Conservation (phyloP, 64 coral and sea anemone genomes). For the Trachythela sp. region DNA sequence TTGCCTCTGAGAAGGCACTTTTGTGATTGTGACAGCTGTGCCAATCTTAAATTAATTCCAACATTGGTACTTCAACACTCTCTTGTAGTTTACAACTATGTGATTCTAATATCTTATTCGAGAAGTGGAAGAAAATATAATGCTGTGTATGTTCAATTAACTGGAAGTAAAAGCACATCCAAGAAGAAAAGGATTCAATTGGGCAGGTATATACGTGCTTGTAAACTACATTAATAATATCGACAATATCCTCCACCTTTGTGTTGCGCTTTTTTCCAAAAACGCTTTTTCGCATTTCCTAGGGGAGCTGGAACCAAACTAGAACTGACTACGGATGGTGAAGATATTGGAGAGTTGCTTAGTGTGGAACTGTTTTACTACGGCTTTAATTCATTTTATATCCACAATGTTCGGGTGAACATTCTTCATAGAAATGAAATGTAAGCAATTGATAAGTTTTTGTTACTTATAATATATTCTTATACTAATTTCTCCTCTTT, state of each 20-base stretch:
- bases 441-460: not conserved
- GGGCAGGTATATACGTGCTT: not conserved
- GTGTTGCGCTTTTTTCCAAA: not conserved
- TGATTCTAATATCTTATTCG: not conserved
- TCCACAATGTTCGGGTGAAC: not conserved
- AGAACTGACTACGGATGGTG: not conserved
- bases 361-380: not conserved
- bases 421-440: conserved; percentile 7
- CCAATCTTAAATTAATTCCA: too few relatives aligned
- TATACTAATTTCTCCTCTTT: too few relatives aligned
- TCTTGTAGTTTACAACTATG: not conserved
- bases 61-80: not conserved
- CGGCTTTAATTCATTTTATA: not conserved
- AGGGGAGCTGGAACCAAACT: not conserved
- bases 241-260: not conserved
- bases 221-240: too few relatives aligned
- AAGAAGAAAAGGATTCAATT: not conserved
- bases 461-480: not conserved
- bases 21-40: too few relatives aligned
- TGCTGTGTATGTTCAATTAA: conserved; percentile 3
- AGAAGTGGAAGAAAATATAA: not conserved
- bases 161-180: not conserved
- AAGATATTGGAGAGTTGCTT: not conserved
- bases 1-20: too few relatives aligned
- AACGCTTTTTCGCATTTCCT: not conserved